Base-by-base conservation (phyloP, 2,113 vertebrate genomes). In the Xenopus borealis region DNA sequence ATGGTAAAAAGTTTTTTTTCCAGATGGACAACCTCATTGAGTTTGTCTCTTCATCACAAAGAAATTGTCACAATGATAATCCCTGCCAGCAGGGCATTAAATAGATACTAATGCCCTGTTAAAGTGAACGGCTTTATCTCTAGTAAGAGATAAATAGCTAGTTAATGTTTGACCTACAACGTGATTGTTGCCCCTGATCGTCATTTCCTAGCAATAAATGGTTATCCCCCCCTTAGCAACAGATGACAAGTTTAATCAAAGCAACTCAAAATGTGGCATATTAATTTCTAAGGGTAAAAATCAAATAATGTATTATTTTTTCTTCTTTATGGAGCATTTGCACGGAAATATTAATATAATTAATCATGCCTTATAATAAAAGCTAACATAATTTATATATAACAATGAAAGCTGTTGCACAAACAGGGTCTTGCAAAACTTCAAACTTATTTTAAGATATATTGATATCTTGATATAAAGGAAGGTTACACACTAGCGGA, bases 111-210 rank as follows among this genome's bases (percentile, higher is more conserved):
- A 67, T 67, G 65, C 65, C 46, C 44, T 66, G 16, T 67, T 52
- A 50, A 45, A 67, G 50, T 23, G 12, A 67, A 67, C 65, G 11
- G 11, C 46, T 67, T 67, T 67, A 19, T 67, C 46, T 46, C 67
- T 46, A 40, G 69, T 55, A 61, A 11, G 57, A 12, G 61, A 71
- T 61, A 61, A 61, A 71, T 61, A 57, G 17, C 33, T 61, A 23
- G 69, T 71, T 71, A 71, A 71, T 71, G 57, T 58, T 71, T 71
- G 57, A 62, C 69, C 69, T 47, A 44, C 33, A 27, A 71, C 45
- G 27, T 62, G 55, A 71, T 62, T 71, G 69, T 71, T 71, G 17
- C 55, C 45, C 57, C 57, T 57, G 57, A 66, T 46, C 14, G 53
- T 47, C 55, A 61, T 57, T 58, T 75, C 40, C 66, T 68, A 46